phyloP scores from a whole-genome alignment of 2,888 invertebrate genomes.

The Coronaproctus castanopsis region DNA sequence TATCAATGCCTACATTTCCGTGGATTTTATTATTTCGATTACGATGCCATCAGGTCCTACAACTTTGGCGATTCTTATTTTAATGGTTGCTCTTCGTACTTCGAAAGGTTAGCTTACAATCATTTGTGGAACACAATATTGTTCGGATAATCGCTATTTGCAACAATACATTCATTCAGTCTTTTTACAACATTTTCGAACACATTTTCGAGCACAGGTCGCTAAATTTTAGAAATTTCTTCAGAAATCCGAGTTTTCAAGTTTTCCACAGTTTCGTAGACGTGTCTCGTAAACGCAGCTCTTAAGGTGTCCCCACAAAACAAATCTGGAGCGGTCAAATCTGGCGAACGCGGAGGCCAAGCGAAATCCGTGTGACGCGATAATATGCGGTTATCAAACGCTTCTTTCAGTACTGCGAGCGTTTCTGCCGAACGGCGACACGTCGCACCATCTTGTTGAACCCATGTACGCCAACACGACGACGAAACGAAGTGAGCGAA shows the following conservation, averaged over 20 bases:
- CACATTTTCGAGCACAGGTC: background rate
- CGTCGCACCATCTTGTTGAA: background rate
- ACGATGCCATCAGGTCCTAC: too few species aligned
- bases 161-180: too few species aligned
- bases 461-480: background rate
- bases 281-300: too few species aligned
- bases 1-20: too few species aligned
- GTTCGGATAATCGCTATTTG: too few species aligned
- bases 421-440: background rate
- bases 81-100: too few species aligned
- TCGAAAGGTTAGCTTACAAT: too few species aligned
- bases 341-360: background rate
- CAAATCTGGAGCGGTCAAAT: background rate
- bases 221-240: background rate
- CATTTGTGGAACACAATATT: too few species aligned
- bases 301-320: background rate
- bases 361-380: background rate
- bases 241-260: background rate
- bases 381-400: background rate
- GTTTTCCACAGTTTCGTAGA: too few species aligned
- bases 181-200: background rate
- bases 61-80: too few species aligned
- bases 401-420: background rate
- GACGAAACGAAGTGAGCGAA: background rate
- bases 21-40: too few species aligned